These are phyloP conservation scores for Nomada hirtipes DNA, from an alignment of 2,888 invertebrate species.

Conservation along the genomic window DNA sequence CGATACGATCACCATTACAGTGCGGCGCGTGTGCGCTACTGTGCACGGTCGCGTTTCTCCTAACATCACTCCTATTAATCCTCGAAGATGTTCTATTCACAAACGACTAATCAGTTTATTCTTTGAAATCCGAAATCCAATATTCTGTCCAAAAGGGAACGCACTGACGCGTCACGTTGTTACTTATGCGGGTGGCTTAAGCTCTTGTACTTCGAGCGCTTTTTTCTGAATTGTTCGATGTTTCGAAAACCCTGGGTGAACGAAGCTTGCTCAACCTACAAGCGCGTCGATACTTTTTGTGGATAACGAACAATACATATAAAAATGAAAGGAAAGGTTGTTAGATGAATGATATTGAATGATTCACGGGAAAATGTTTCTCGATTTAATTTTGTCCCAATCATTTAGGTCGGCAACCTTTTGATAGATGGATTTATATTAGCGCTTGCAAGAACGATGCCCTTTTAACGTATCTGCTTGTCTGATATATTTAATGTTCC, in stretches of 20 bases:
- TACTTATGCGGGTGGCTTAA: slow-evolving; percentile 32
- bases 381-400: too few relatives aligned
- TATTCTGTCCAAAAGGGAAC: slow-evolving; percentile 39
- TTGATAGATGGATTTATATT: not conserved
- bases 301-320: not conserved
- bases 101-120: slow-evolving; percentile 47
- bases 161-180: slow-evolving; percentile 30
- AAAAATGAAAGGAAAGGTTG: too few relatives aligned
- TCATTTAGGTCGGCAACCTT: too few relatives aligned
- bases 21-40: not conserved
- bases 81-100: slow-evolving; percentile 56
- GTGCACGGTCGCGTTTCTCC: slow-evolving; percentile 6
- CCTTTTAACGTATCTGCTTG: not conserved
- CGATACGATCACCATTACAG: slow-evolving; percentile 26
- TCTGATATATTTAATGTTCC: not conserved
- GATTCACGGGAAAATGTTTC: too few relatives aligned
- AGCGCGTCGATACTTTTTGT: not conserved
- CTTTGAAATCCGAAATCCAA: slow-evolving; percentile 56
- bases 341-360: too few relatives aligned
- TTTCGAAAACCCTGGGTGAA: not conserved
- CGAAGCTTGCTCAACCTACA: not conserved
- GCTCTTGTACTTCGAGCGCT: not conserved
- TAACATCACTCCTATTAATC: slow-evolving; percentile 45
- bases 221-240: not conserved
- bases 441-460: too few relatives aligned